These are phyloP conservation scores for Linepithema humile DNA, from an alignment of 1,140 invertebrate genomes.

Conservation along the genomic window DNA sequence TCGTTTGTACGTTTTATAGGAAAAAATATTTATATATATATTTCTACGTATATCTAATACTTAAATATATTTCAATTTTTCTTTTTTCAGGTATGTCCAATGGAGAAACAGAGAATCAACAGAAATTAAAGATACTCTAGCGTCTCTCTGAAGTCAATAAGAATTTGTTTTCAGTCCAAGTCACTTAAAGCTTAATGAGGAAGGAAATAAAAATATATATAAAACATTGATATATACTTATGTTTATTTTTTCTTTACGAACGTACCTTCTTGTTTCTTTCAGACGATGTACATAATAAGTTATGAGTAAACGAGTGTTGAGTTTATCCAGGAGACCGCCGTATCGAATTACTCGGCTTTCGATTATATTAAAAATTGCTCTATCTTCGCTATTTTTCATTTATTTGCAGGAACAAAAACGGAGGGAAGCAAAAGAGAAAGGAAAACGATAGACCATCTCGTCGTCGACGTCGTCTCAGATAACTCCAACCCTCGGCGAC, in stretches of 20 bases:
- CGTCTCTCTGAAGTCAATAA: background rate
- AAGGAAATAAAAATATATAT: conserved; percentile 58
- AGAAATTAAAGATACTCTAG: conserved; percentile 43
- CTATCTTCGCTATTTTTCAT: background rate
- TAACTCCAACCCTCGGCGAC: conserved; percentile 80
- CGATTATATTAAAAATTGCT: conserved; percentile 24
- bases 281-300: conserved; percentile 83
- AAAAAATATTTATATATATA: conserved; percentile 27
- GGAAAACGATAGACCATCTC: conserved; percentile 3
- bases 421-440: background rate
- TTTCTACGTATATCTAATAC: background rate
- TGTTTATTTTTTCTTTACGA: conserved; percentile 83
- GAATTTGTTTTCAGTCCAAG: background rate
- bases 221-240: conserved; percentile 81
- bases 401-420: conserved; percentile 9
- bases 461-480: conserved; percentile 56
- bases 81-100: conserved; percentile 62
- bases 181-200: background rate
- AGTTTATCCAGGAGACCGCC: conserved; percentile 77
- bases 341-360: background rate
- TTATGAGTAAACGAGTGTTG: conserved; percentile 84
- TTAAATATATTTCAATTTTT: background rate
- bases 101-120: conserved; percentile 72
- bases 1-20: conserved; percentile 73
- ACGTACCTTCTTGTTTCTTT: conserved; percentile 78